These are phyloP conservation scores for Sturnira hondurensis DNA, from an alignment of 2,113 vertebrate genomes.

Conservation along the genomic window DNA sequence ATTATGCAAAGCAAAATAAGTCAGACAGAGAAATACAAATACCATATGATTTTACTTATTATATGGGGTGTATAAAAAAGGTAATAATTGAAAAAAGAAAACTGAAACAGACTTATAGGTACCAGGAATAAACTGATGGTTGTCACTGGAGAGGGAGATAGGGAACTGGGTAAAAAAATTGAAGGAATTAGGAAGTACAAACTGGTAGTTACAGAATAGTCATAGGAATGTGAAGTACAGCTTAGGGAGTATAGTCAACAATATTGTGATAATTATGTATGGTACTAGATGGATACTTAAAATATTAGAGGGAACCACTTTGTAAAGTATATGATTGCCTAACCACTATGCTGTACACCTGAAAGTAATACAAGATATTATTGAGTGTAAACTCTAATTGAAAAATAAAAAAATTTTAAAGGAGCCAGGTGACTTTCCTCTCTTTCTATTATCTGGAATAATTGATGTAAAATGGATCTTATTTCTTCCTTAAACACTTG, in stretches of 20 bases:
- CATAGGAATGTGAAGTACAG: background rate
- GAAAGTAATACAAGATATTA: background rate
- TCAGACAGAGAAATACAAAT: background rate
- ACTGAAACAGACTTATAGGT: background rate
- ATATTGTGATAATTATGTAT: background rate
- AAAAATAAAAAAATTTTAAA: background rate
- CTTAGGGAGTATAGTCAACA: background rate
- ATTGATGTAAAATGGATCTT: background rate
- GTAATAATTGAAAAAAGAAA: background rate
- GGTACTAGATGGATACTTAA: background rate
- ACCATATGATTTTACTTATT: background rate
- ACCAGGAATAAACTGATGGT: background rate
- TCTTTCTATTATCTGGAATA: background rate
- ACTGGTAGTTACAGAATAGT: background rate
- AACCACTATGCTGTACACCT: background rate
- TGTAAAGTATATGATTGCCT: background rate
- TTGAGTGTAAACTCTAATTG: background rate
- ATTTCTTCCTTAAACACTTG: background rate
- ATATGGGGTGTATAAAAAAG: background rate
- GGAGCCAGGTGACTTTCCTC: background rate
- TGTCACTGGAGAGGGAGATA: background rate
- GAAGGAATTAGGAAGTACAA: background rate
- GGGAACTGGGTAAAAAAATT: background rate
- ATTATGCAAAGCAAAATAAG: too few relatives aligned
- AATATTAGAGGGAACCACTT: background rate